Percentiles rank a stretch among this genome's conserved stretches.
Evolutionary conservation across 2,888 invertebrate species (phyloP).

Genomic region (Noctua janthina): DNA sequence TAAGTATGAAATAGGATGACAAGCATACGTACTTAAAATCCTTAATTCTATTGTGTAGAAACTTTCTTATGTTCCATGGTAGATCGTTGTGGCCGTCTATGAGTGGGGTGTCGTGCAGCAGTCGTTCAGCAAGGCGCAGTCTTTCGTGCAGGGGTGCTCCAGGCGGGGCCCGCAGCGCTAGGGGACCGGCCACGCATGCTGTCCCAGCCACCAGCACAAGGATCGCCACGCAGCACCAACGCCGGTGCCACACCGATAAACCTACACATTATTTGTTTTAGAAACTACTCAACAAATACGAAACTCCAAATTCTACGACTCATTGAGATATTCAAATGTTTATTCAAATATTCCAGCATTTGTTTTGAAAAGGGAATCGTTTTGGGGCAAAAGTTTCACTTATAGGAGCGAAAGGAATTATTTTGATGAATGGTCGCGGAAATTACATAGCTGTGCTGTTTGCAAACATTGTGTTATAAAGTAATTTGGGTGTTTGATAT

Average conservation of each 20-base stretch:
- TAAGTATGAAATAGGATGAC: background rate
- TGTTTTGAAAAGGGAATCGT: constrained; percentile 38
- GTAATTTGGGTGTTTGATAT: constrained; percentile 3
- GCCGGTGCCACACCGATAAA: constrained; percentile 89
- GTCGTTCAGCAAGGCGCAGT: constrained; percentile 93
- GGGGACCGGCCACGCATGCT: constrained; percentile 94
- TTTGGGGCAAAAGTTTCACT: constrained; percentile 42
- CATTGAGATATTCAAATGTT: constrained; percentile 49
- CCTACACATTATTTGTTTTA: constrained; percentile 70
- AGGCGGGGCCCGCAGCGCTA: constrained; percentile 94
- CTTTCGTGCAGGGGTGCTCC: constrained; percentile 94
- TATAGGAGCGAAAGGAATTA: constrained; percentile 23
- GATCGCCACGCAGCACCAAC: constrained; percentile 94
- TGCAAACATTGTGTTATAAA: constrained; percentile 1
- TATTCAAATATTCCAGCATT: constrained; percentile 46
- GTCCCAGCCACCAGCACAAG: constrained; percentile 94
- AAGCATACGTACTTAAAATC: constrained; percentile 92
- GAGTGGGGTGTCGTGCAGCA: constrained; percentile 94
- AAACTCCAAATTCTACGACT: constrained; percentile 38
- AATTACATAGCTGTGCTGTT: constrained; percentile 17
- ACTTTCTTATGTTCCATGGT: constrained; percentile 97
- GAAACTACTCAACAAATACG: constrained; percentile 14
- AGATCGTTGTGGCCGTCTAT: constrained; percentile 97
- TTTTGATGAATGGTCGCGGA: constrained; percentile 29
- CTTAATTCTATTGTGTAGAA: constrained; percentile 96